Evolutionary conservation across 2,797 vertebrate genomes (phyloP).

Genomic region (Falco cherrug): DNA sequence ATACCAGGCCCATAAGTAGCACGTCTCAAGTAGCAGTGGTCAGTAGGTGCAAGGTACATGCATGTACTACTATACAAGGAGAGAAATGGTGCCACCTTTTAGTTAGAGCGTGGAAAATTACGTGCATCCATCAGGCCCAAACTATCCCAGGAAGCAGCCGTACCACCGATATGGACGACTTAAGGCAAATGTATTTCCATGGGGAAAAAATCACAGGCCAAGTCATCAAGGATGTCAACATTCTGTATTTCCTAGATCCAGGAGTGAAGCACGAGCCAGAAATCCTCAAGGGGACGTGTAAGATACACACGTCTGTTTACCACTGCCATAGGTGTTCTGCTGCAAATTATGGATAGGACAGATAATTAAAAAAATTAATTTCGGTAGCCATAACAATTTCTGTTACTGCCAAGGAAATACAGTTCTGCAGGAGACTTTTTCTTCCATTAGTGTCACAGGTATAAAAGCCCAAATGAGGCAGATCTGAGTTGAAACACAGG

Average conservation of each 20-base stretch:
- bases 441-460: background rate
- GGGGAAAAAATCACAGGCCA: too few species aligned
- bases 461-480: background rate
- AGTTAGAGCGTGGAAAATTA: too few species aligned
- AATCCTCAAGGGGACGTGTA: background rate
- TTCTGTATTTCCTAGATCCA: slow-evolving; percentile 39
- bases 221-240: background rate
- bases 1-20: too few species aligned
- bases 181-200: too few species aligned
- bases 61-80: too few species aligned
- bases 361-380: background rate
- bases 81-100: too few species aligned
- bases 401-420: background rate
- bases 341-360: background rate
- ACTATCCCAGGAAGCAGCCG: too few species aligned
- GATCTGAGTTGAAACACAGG: background rate
- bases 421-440: background rate
- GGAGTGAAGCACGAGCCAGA: background rate
- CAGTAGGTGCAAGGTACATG: too few species aligned
- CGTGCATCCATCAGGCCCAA: too few species aligned
- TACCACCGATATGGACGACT: too few species aligned
- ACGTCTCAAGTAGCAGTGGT: too few species aligned
- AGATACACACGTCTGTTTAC: background rate
- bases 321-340: background rate
- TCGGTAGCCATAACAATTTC: background rate